Evolutionary conservation across 2,113 vertebrate species (phyloP).

Genomic region (Cricetomys ansorgei): DNA sequence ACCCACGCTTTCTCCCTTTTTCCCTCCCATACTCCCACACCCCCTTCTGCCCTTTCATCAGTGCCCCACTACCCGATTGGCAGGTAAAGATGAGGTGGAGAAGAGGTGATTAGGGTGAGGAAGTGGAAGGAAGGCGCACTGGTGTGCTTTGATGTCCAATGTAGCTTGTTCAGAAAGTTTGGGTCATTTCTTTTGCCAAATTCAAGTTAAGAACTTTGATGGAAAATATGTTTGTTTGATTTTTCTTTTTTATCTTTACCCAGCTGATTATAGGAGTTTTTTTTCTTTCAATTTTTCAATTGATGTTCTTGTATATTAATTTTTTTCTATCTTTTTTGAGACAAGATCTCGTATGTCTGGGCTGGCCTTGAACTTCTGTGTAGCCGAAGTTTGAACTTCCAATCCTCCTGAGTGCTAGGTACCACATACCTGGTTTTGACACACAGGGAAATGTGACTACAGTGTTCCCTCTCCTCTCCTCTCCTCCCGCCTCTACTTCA

Average conservation of each 20-base stretch:
- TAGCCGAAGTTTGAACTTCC: not conserved
- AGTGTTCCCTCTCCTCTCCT: too few relatives aligned
- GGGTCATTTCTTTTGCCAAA: not conserved
- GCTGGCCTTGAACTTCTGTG: not conserved
- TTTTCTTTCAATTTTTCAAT: not conserved
- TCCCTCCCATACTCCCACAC: not conserved
- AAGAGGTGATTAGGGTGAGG: not conserved
- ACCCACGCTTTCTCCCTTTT: not conserved
- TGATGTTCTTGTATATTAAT: not conserved
- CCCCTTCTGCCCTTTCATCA: not conserved
- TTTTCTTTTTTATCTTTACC: not conserved
- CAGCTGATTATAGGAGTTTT: not conserved
- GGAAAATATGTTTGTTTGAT: not conserved
- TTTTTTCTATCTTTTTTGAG: not conserved
- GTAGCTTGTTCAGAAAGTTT: not conserved
- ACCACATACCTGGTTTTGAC: not conserved
- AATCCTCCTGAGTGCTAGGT: not conserved
- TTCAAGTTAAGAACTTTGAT: not conserved
- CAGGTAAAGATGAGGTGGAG: not conserved
- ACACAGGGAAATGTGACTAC: not conserved
- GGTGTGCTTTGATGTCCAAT: not conserved
- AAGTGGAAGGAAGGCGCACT: not conserved
- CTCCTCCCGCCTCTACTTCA: not conserved
- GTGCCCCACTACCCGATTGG: not conserved
- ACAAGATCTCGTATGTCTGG: not conserved